Conservation (phyloP, 1,140 invertebrate genomes). For the Yoshiicerus persimilis region DNA sequence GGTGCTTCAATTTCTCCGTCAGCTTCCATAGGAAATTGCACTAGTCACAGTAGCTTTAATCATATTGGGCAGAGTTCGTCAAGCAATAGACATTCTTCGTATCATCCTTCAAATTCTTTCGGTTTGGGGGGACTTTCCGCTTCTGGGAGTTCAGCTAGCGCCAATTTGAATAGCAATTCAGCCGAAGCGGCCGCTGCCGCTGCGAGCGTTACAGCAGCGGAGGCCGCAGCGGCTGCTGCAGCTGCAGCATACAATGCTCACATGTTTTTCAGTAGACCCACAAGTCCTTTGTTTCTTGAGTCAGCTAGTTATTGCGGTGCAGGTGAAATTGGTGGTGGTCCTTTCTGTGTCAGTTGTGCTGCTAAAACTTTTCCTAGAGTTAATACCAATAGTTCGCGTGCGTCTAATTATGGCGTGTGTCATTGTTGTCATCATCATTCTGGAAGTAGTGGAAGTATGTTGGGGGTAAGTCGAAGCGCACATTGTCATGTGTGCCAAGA, state of each 20-base stretch:
- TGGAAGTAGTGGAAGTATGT: neutral
- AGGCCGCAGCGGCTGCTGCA: slow-evolving; percentile 26
- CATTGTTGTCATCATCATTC: slow-evolving; percentile 26
- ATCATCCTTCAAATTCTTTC: slow-evolving; percentile 36
- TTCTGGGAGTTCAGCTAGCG: neutral
- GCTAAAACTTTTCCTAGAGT: slow-evolving; percentile 41
- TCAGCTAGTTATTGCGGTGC: neutral
- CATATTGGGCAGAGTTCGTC: neutral
- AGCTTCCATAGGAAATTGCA: neutral
- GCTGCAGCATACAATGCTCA: slow-evolving; percentile 27
- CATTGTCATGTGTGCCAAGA: too few species aligned
- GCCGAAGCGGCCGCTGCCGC: neutral
- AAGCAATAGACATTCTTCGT: slow-evolving; percentile 47
- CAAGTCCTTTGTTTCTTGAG: slow-evolving; percentile 20
- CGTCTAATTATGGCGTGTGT: neutral
- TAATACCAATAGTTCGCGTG: neutral
- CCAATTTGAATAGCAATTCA: neutral
- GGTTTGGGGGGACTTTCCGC: neutral
- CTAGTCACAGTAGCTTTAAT: neutral
- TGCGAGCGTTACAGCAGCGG: neutral
- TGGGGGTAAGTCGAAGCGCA: slow-evolving; percentile 20
- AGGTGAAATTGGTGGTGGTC: neutral
- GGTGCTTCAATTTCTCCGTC: neutral
- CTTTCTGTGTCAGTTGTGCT: slow-evolving; percentile 28
- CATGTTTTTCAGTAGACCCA: slow-evolving; percentile 39